These are phyloP conservation scores for Lontra canadensis DNA, from an alignment of 2,113 vertebrate genomes.

Conservation along the genomic window DNA sequence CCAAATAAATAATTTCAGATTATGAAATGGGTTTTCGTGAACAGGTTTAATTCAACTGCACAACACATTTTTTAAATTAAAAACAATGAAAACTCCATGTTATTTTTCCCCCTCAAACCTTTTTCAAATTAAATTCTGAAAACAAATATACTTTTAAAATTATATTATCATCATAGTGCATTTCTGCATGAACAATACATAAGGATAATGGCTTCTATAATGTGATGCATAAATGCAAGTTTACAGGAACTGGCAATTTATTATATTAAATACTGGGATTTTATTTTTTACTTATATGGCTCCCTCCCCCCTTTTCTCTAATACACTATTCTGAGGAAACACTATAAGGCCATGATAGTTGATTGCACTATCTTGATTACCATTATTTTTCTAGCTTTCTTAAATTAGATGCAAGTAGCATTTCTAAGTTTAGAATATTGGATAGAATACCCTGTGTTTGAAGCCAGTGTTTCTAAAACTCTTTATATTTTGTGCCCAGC, in stretches of 20 bases:
- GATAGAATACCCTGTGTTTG: not conserved
- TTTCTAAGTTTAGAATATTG: constrained; percentile 54
- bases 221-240: not conserved
- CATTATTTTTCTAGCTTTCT: not conserved
- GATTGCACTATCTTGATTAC: not conserved
- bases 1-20: constrained; percentile 32
- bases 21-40: not conserved
- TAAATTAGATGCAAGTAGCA: constrained; percentile 32
- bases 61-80: not conserved
- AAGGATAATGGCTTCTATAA: constrained; percentile 46
- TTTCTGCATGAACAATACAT: constrained; percentile 41
- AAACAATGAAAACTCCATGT: not conserved
- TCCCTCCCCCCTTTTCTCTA: not conserved
- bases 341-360: not conserved
- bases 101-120: not conserved
- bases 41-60: constrained; percentile 8
- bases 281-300: not conserved
- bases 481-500: not conserved
- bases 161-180: not conserved
- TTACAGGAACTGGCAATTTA: constrained; percentile 37
- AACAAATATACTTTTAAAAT: constrained; percentile 57
- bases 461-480: constrained; percentile 42
- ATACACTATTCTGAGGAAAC: not conserved
- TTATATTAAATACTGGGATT: not conserved
- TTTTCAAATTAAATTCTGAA: constrained; percentile 46